phyloP scores from a whole-genome alignment of 2,113 vertebrate species.

The Phocoena phocoena region DNA sequence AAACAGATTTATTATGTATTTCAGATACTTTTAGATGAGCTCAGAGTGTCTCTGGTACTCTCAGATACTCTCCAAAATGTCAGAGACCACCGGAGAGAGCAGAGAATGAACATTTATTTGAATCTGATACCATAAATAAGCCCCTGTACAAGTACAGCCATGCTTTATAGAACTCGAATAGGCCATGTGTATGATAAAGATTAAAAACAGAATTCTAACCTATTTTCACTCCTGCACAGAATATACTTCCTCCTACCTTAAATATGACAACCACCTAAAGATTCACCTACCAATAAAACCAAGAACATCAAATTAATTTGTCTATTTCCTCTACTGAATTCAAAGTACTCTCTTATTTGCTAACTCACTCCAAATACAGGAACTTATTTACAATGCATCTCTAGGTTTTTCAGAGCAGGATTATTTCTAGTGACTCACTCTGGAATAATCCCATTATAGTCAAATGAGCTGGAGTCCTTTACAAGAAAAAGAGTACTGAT shows the following conservation, averaged over 20 bases:
- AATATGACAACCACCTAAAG: background rate
- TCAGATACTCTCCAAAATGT: background rate
- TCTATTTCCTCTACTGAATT: background rate
- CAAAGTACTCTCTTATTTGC: conserved; percentile 2
- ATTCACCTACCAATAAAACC: background rate
- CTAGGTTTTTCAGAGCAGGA: background rate
- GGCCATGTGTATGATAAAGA: background rate
- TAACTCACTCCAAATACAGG: conserved; percentile 4
- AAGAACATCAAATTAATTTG: background rate
- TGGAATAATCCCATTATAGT: background rate
- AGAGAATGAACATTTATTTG: background rate
- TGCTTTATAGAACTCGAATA: background rate
- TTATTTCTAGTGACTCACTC: conserved; percentile 23
- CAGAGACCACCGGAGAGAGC: background rate
- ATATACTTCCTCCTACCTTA: conserved; percentile 5
- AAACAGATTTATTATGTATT: background rate
- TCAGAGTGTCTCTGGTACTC: background rate
- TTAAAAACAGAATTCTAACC: conserved; percentile 26
- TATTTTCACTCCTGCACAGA: conserved; percentile 21
- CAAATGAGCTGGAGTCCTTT: background rate
- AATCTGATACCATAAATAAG: background rate
- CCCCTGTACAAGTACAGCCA: background rate
- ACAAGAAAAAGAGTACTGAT: background rate
- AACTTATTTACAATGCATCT: background rate
- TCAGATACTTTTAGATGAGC: background rate